These are phyloP conservation scores for Julus scanicus DNA, from an alignment of 2,888 invertebrate genomes.

Conservation along the genomic window DNA sequence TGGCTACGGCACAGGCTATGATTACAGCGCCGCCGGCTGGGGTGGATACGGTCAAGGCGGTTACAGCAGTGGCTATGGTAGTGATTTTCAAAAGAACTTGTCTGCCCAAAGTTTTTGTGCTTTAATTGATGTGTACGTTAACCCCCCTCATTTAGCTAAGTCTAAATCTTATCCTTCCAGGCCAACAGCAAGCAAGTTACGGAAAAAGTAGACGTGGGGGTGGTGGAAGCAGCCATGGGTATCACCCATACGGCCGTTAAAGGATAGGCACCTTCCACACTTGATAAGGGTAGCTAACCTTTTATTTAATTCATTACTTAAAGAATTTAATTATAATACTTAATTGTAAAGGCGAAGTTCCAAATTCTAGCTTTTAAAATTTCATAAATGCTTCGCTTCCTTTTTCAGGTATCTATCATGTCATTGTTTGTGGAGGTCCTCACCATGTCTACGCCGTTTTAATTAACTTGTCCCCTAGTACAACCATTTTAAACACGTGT, in stretches of 20 bases:
- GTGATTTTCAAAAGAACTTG: slow-evolving; percentile 54
- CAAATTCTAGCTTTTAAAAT: not conserved
- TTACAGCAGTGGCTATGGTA: slow-evolving; percentile 71
- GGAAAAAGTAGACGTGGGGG: slow-evolving; percentile 58
- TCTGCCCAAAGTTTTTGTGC: slow-evolving; percentile 41
- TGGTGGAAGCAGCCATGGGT: slow-evolving; percentile 57
- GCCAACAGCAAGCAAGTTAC: slow-evolving; percentile 58
- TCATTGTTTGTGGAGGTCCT: slow-evolving; percentile 49
- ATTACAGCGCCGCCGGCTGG: slow-evolving; percentile 65
- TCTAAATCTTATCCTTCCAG: slow-evolving; percentile 56
- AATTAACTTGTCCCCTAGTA: slow-evolving; percentile 44
- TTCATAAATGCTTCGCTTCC: not conserved
- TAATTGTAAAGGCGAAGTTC: not conserved
- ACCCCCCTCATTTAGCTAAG: slow-evolving; percentile 56
- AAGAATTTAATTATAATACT: not conserved
- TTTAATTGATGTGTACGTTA: slow-evolving; percentile 53
- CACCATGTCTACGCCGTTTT: slow-evolving; percentile 50
- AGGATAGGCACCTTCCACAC: slow-evolving; percentile 52
- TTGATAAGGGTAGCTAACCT: slow-evolving; percentile 43
- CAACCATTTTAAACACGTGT: slow-evolving; percentile 51
- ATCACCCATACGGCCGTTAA: slow-evolving; percentile 59
- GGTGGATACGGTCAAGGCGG: slow-evolving; percentile 73
- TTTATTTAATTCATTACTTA: not conserved
- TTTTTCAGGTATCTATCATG: slow-evolving; percentile 49
- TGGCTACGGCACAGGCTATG: slow-evolving; percentile 77